Conservation (phyloP, 2,888 invertebrate species). For the Acronicta alni region DNA sequence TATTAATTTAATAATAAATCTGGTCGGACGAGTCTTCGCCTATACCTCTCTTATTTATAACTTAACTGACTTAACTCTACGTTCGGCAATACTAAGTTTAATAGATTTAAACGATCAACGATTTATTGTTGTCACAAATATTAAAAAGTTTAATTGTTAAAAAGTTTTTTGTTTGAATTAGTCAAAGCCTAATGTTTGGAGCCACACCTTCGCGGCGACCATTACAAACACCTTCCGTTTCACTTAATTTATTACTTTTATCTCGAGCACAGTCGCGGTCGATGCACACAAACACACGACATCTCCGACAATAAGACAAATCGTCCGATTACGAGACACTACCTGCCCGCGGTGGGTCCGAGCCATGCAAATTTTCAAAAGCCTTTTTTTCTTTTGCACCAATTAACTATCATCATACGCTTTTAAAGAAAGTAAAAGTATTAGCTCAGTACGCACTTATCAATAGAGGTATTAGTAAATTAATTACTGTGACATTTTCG, state of each 20-base stretch:
- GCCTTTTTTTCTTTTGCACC: slow-evolving; percentile 64
- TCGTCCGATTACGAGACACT: slow-evolving; percentile 86
- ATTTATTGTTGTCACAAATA: slow-evolving; percentile 62
- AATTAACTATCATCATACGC: slow-evolving; percentile 69
- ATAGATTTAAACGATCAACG: slow-evolving; percentile 65
- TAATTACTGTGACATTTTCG: slow-evolving; percentile 79
- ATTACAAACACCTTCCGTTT: slow-evolving; percentile 86
- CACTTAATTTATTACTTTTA: slow-evolving; percentile 87
- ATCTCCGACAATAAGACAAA: slow-evolving; percentile 88
- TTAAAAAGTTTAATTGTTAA: slow-evolving; percentile 51
- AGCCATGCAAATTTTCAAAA: slow-evolving; percentile 78
- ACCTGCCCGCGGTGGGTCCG: slow-evolving; percentile 84
- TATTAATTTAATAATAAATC: slow-evolving; percentile 89
- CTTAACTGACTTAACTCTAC: slow-evolving; percentile 80
- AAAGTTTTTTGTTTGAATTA: slow-evolving; percentile 54
- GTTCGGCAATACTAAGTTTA: slow-evolving; percentile 66
- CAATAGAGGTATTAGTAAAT: slow-evolving; percentile 79
- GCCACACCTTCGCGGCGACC: slow-evolving; percentile 80
- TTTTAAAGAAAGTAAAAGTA: slow-evolving; percentile 83
- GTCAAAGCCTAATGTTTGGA: slow-evolving; percentile 72
- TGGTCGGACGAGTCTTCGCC: slow-evolving; percentile 78
- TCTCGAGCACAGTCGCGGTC: slow-evolving; percentile 86
- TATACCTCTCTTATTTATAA: slow-evolving; percentile 80
- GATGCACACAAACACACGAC: slow-evolving; percentile 86
- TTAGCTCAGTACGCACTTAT: slow-evolving; percentile 63